Evolutionary conservation across 2,797 vertebrate genomes (phyloP), one percentile per base, ranked within the genome.

Genomic region (Mus spretus): DNA sequence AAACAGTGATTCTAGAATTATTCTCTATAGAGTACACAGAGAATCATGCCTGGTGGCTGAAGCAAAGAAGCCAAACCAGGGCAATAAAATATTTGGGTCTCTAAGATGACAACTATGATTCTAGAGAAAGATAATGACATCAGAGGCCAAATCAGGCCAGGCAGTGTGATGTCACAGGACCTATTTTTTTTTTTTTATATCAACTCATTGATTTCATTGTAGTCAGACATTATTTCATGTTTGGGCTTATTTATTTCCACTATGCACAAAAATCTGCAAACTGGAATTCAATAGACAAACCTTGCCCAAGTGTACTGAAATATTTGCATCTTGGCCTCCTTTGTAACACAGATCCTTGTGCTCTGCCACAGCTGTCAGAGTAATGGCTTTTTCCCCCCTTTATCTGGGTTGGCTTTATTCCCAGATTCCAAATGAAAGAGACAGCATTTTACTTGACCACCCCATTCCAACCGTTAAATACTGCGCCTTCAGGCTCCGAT

Each of bases 341-440:
- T 96, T 95, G 92, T 97, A 93, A 72, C 96, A 79, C 67, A 31
- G 96, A 96, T 98, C 92, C 94, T 96, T 96, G 78, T 89, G 97
- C 96, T 97, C 96, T 97, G 94, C 97, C 95, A 97, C 97, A 98
- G 98, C 96, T 98, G 98, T 98, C 97, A 97, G 97, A 97, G 97
- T 98, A 98, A 97, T 98, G 96, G 89, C 78, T 96, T 96, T 50
- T 26, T 9, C 17, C 55, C 55, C 17, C 17, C 79, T 91, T 97
- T 96, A 98, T 98, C 97, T 0, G 34, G 96, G 94, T 94, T 98
- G 98, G 98, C 98, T 98, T 98, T 97, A 92, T 97, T 98, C 98
- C 98, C 98, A 98, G 98, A 98, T 98, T 98, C 96, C 97, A 98
- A 98, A 98, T 98, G 98, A 98, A 98, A 98, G 97, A 98, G 97